Conservation (phyloP, 2,113 vertebrate species). For the Solenodon paradoxus region DNA sequence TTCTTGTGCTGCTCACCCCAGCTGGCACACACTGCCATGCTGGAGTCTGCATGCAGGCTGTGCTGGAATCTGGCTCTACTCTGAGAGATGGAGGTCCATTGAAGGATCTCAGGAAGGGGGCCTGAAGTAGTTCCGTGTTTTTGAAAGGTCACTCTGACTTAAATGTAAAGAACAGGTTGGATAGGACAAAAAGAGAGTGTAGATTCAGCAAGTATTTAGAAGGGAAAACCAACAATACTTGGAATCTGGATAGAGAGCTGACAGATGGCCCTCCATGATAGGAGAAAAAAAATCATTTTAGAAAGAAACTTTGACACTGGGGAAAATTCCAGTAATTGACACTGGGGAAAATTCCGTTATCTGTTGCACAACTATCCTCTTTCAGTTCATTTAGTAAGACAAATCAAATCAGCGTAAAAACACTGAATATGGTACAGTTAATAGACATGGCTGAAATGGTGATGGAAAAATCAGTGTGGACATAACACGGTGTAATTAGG, state of each 20-base stretch:
- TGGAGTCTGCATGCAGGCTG: accelerated
- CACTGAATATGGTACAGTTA: neutral
- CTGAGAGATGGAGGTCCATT: neutral
- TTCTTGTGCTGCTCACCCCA: neutral
- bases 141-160: neutral
- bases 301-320: neutral
- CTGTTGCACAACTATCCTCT: neutral
- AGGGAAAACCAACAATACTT: neutral
- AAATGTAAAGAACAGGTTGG: neutral
- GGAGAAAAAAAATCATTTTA: neutral
- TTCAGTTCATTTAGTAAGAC: neutral
- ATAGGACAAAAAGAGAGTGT: neutral
- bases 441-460: neutral
- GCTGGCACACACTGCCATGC: neutral
- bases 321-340: neutral
- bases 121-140: neutral
- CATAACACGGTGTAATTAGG: neutral
- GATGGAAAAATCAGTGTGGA: neutral
- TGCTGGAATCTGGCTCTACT: neutral
- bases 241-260: neutral
- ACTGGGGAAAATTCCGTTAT: neutral
- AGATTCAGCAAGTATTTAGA: neutral
- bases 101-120: too few relatives aligned
- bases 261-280: neutral
- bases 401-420: neutral